Conservation (phyloP, 2,797 vertebrate genomes). For the Helicolenus hilgendorfi region DNA sequence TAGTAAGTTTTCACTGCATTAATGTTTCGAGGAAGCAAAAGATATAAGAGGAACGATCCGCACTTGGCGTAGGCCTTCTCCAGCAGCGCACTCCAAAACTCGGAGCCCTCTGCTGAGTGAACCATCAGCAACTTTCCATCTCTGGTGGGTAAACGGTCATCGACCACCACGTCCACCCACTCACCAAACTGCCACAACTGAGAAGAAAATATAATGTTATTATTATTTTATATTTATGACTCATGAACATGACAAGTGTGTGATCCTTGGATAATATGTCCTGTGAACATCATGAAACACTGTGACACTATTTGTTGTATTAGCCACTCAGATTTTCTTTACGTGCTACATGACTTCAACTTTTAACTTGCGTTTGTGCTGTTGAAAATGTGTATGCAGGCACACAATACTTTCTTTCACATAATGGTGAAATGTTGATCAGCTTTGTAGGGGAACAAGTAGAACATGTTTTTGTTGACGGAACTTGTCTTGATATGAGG, state of each 20-base stretch:
- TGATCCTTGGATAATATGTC: background rate
- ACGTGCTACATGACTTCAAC: background rate
- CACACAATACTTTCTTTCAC: background rate
- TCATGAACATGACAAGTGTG: background rate
- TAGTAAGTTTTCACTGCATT: background rate
- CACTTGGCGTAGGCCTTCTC: constrained; percentile 94
- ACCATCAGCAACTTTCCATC: constrained; percentile 93
- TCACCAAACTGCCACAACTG: constrained; percentile 96
- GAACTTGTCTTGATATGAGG: background rate
- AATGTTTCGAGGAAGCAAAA: background rate
- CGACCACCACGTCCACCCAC: constrained; percentile 95
- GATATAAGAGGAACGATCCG: background rate
- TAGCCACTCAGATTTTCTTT: background rate
- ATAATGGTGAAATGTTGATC: background rate
- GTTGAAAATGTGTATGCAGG: background rate
- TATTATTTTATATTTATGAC: background rate
- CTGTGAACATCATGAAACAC: background rate
- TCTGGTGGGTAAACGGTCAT: constrained; percentile 91
- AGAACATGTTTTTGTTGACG: background rate
- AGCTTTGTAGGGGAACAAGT: background rate
- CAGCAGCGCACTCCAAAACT: constrained; percentile 92
- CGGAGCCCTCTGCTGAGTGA: constrained; percentile 87
- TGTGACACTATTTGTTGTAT: background rate
- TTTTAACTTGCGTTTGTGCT: background rate
- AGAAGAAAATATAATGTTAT: background rate